phyloP scores from a whole-genome alignment of 2,888 invertebrate species.

The Lumbricus terrestris region DNA sequence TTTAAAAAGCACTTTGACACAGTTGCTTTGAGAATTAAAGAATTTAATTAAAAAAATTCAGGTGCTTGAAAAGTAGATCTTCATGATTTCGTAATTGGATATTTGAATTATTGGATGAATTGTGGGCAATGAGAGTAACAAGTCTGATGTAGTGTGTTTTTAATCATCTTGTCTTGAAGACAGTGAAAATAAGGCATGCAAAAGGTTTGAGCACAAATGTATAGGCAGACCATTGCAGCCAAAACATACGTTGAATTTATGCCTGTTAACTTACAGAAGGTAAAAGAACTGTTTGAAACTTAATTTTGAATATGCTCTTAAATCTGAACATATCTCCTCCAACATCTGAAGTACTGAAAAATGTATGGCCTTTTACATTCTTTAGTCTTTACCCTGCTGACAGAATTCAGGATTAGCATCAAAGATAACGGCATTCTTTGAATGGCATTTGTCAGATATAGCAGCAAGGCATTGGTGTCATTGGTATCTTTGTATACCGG shows the following conservation, averaged over 20 bases:
- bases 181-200: background rate
- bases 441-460: background rate
- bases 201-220: background rate
- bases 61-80: background rate
- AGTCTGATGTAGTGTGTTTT: background rate
- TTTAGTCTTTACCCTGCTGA: no score
- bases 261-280: background rate
- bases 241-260: background rate
- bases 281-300: background rate
- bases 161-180: background rate
- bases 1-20: background rate
- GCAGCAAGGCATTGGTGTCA: background rate
- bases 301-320: background rate
- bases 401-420: background rate
- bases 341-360: no score
- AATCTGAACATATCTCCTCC: background rate
- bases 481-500: no score
- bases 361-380: no score
- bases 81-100: background rate
- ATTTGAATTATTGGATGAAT: background rate
- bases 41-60: background rate
- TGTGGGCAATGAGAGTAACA: background rate
- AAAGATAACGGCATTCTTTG: background rate
- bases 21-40: background rate
- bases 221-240: no score